Evolutionary conservation across 1,140 invertebrate species (phyloP), one percentile per base, ranked within the genome.

Genomic region (Drosophila biarmipes): DNA sequence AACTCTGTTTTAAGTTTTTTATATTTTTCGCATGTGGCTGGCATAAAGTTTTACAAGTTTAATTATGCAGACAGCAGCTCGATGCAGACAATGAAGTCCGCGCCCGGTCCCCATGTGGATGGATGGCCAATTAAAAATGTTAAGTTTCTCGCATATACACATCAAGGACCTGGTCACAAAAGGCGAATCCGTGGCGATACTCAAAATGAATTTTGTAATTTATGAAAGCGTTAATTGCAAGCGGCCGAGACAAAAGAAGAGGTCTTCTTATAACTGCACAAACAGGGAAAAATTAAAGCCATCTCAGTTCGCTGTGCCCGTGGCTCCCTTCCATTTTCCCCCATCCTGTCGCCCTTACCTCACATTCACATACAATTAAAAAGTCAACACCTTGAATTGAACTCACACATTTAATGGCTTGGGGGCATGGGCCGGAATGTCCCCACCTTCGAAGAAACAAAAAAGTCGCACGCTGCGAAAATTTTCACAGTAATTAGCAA

Each of bases 401-500:
- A 81, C 59, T 45, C 59, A 53, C 57, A 72, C 67, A 71, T 38
- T 52, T 46, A 73, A 61, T 62, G 42, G 56, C 68, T 49, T 51
- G 52, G 10, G 58, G 69, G 15, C 49, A 17, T 15, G 58, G 21
- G 42, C 12, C 11, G 52, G 27, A 43, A 75, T 31, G 38, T 51
- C 21, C 37, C 46, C 51, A 58, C 63, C 53, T 40, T 19, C 11
- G 35, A 80, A 43, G 40, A 59, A 69, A 53, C 46, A 63, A 68
- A 78, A 74, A 80, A 86, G 69, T 74, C 73, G 68, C 69, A 74
- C 72, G 77, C 75, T 89, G 79, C 66, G 79, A 79, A 89, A 80
- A 89, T 89, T 68, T 89, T 89, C 84, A 77, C 84, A 80, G 84
- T 89, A 89, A 89, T 89, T 89, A 89, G 84, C 84, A 89, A 89